Evolutionary conservation across 2,113 vertebrate genomes (phyloP), one percentile per base, ranked within the genome.

Genomic region (Halcyon malimbica): DNA sequence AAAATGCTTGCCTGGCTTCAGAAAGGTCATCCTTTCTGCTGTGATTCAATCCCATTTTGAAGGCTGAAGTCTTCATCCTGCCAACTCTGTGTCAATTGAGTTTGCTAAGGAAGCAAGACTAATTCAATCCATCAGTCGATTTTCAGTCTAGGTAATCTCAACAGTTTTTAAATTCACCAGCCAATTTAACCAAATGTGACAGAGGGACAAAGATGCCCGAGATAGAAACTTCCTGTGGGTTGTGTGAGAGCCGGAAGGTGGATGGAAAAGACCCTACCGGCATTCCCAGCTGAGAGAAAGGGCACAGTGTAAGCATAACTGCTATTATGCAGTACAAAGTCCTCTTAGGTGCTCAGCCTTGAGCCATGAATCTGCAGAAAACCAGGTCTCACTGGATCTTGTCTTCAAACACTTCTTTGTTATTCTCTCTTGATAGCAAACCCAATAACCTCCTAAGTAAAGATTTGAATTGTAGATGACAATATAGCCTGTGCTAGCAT

Each of bases 391-490:
- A 0, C 90, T 90, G 89, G 83, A 87, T 81, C 86, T 63, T 74
- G 28, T 33, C 77, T 94, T 95, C 83, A 94, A 89, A 94, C 19
- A 25, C 12, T 37, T 85, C 84, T 83, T 91, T 79, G 44, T 95
- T 93, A 59, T 65, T 82, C 73, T 59, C 69, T 90, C 77, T 87
- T 64, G 76, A 54, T 39, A 92, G 87, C 41, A 65, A 94, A 89
- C 65, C 79, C 13, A 89, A 86, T 65, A 93, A 95, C 81, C 86
- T 92, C 57, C 41, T 50, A 91, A 91, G 86, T 26, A 92, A 94
- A 94, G 69, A 93, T 82, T 65, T 91, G 59, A 94, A 94, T 91
- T 87, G 92, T 69, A 96, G 91, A 94, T 94, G 86, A 62, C 84
- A 91, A 76, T 33, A 35, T 6, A 93, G 81, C 90, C 83, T 96